Conservation (phyloP, 2,113 vertebrate species). For the Bucco capensis region DNA sequence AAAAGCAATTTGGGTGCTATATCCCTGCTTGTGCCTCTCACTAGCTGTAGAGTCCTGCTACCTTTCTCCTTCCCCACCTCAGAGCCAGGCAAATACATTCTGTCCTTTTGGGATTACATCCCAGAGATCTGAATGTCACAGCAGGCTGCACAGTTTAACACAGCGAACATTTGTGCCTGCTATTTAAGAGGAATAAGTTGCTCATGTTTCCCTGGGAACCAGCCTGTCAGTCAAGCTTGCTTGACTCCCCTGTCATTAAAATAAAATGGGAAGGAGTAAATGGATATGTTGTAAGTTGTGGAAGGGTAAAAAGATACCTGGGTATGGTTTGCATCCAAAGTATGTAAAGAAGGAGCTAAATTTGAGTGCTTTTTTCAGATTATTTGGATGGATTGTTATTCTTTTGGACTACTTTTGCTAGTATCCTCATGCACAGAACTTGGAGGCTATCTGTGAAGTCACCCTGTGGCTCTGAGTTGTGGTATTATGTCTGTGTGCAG, state of each 20-base stretch:
- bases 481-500: background rate
- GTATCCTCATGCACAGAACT: background rate
- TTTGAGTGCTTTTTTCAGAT: background rate
- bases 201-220: slow-evolving; percentile 63
- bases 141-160: slow-evolving; percentile 30
- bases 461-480: background rate
- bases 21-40: background rate
- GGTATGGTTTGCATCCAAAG: background rate
- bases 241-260: slow-evolving; percentile 33
- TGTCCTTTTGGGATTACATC: slow-evolving; percentile 2
- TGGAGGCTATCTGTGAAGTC: background rate
- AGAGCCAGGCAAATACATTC: background rate
- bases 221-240: background rate
- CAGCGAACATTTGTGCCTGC: slow-evolving; percentile 32
- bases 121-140: slow-evolving; percentile 32
- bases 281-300: background rate
- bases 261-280: slow-evolving; percentile 4
- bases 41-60: background rate
- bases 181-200: slow-evolving; percentile 52
- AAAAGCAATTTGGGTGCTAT: background rate
- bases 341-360: background rate
- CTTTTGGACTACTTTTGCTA: background rate
- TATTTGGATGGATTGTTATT: background rate
- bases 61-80: slow-evolving; percentile 10
- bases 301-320: background rate